Base-by-base conservation (phyloP, 2,797 vertebrate species). In the Merluccius polli region DNA sequence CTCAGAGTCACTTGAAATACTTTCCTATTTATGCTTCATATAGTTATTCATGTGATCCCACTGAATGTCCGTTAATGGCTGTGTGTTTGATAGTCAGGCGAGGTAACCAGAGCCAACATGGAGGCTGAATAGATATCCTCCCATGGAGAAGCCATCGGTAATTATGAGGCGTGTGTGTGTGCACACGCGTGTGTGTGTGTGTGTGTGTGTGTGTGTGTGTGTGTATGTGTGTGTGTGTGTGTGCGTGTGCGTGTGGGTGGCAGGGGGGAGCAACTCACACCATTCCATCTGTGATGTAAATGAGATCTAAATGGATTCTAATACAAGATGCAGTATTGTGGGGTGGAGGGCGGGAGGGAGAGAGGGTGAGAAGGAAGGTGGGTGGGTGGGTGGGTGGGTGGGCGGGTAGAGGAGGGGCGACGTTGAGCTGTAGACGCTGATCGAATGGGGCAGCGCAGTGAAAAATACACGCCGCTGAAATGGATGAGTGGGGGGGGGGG, bases 281-380 rank as follows among this genome's bases (percentile, higher is more conserved):
- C 84, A 29, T 80, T 87, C 87, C 87, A 87, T 87, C 84, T 88
- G 85, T 69, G 87, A 81, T 78, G 85, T 80, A 89, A 90, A 89
- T 90, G 84, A 90, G 86, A 85, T 86, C 83, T 86, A 89, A 90
- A 87, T 89, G 86, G 83, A 89, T 91, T 88, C 79, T 87, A 88
- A 91, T 84, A 86, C 81, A 73, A 73, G 81, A 80, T 73, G 80
- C 83, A 44, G 72, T 83, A 88, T 89, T 86, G 83, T 72, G 87
- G 86, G 85, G 85, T 71, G 72, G 79, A 83, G 48, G 48, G 21
- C 4, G 18, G 48, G 2, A n/a, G n/a, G n/a, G n/a, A n/a, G n/a
- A n/a, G n/a, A n/a, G n/a, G n/a, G n/a, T n/a, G n/a, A n/a, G n/a
- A n/a, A n/a, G n/a, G n/a, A n/a, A n/a, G 36, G 36, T 12, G 36